Evolutionary conservation across 2,888 invertebrate species (phyloP).

Genomic region (Nomada hirtipes): DNA sequence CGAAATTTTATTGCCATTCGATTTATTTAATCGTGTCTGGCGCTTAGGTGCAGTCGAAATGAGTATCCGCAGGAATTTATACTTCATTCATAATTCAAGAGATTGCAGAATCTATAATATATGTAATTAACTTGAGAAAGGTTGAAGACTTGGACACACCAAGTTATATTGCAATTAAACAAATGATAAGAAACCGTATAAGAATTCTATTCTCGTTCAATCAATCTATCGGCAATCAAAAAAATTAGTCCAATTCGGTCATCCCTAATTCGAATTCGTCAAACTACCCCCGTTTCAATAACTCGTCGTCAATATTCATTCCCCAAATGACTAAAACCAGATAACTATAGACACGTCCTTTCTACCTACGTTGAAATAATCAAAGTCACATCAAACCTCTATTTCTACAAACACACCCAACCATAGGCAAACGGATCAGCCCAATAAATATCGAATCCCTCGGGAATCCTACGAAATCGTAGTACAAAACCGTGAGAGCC

Average conservation of each 20-base stretch:
- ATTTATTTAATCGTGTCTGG: neutral
- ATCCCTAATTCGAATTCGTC: neutral
- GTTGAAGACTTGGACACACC: no score
- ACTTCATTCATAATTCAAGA: neutral
- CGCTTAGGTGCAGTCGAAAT: neutral
- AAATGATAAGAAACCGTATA: no score
- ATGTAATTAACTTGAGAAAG: no score
- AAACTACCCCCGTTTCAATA: neutral
- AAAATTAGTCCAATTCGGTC: neutral
- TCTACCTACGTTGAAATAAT: neutral
- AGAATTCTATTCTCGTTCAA: no score
- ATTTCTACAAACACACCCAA: neutral
- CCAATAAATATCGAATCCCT: conserved; percentile 43
- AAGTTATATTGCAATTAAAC: no score
- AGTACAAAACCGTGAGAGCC: conserved; percentile 37
- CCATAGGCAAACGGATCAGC: neutral
- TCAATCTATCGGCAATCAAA: neutral
- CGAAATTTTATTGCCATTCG: neutral
- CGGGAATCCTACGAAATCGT: conserved; percentile 46
- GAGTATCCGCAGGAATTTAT: neutral
- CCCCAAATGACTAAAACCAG: neutral
- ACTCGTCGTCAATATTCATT: neutral
- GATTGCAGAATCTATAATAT: no score
- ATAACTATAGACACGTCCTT: neutral
- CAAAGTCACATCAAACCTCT: neutral